phyloP scores from a whole-genome alignment of 2,113 vertebrate species.

The Seriola aureovittata region DNA sequence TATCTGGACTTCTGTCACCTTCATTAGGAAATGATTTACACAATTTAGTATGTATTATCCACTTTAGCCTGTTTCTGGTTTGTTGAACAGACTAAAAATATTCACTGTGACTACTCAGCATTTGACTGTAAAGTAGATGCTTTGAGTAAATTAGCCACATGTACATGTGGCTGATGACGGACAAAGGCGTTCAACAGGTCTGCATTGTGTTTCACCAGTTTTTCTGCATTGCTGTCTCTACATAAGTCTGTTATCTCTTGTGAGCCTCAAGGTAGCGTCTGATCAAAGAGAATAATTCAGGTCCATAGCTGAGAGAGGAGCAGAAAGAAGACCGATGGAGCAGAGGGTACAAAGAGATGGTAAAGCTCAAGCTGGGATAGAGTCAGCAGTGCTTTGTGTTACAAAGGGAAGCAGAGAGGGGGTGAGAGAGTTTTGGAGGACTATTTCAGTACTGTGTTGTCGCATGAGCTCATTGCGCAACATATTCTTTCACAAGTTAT shows the following conservation, averaged over 20 bases:
- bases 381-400: constrained; percentile 61
- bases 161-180: neutral
- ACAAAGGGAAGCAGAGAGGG: neutral
- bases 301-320: constrained; percentile 54
- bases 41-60: neutral
- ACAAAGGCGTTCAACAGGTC: constrained; percentile 56
- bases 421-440: neutral
- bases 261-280: constrained; percentile 56
- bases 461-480: constrained; percentile 20
- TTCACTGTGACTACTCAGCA: neutral
- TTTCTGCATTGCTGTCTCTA: constrained; percentile 41
- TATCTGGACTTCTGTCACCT: neutral
- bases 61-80: neutral
- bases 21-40: neutral
- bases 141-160: neutral
- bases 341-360: constrained; percentile 71
- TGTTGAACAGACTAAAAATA: neutral
- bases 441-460: constrained; percentile 24
- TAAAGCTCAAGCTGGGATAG: constrained; percentile 55
- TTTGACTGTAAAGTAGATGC: neutral
- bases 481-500: constrained; percentile 19
- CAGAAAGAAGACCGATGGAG: constrained; percentile 46
- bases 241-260: constrained; percentile 44
- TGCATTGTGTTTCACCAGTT: constrained; percentile 24
- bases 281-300: constrained; percentile 86